Conservation (phyloP, 2,888 invertebrate genomes). For the Colletes collaris region DNA sequence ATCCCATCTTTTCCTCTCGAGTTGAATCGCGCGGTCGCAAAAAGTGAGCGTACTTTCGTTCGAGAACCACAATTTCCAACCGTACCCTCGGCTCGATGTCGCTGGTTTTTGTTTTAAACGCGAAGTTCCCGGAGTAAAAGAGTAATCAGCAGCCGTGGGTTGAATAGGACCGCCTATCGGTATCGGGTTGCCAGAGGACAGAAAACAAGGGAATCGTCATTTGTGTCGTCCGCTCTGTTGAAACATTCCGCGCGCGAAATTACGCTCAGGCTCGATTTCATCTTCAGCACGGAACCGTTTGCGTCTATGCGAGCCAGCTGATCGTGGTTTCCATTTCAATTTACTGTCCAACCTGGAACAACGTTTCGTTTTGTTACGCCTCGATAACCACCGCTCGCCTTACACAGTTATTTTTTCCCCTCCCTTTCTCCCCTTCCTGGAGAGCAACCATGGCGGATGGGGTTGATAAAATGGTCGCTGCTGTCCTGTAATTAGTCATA, state of each 20-base stretch:
- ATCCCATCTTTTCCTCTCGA: slow-evolving; percentile 1
- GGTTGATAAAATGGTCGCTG: too few species aligned
- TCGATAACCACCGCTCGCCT: too few species aligned
- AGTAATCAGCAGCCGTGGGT: slow-evolving; percentile 27
- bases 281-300: slow-evolving; percentile 7
- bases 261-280: slow-evolving; percentile 37
- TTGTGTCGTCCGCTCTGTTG: slow-evolving; percentile 14
- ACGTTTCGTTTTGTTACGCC: neutral
- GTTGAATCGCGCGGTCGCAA: slow-evolving; percentile 13
- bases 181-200: slow-evolving; percentile 31
- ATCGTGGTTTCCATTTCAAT: neutral
- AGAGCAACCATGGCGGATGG: too few species aligned
- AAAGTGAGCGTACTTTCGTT: slow-evolving; percentile 27
- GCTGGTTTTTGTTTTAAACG: slow-evolving; percentile 38
- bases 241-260: slow-evolving; percentile 38
- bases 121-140: slow-evolving; percentile 32
- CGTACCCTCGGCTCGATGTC: neutral
- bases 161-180: slow-evolving; percentile 34
- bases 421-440: too few species aligned
- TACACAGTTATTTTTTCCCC: too few species aligned
- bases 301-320: neutral
- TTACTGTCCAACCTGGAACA: neutral
- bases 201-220: slow-evolving; percentile 23
- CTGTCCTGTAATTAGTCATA: too few species aligned
- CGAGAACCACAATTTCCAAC: slow-evolving; percentile 31